Conservation (phyloP, 2,888 invertebrate genomes). For the Hymenopus coronatus region DNA sequence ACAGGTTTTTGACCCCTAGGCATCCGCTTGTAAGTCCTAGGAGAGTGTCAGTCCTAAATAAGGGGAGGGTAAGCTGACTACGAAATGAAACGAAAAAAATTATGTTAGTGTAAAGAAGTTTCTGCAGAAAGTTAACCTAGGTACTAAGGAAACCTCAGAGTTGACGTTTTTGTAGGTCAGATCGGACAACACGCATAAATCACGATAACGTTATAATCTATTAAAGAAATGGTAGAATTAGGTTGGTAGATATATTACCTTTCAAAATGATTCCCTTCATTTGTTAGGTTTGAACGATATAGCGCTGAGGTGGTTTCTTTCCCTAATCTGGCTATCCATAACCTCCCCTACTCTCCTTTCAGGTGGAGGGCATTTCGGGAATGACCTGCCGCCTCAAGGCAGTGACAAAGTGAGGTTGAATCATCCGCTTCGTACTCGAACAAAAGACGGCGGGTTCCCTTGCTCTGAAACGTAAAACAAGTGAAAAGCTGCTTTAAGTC, state of each 20-base stretch:
- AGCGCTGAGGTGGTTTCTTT: background rate
- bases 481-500: no score
- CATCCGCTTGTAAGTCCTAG: no score
- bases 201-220: background rate
- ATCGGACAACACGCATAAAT: background rate
- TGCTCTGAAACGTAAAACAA: no score
- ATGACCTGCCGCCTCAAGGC: background rate
- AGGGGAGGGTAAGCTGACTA: no score
- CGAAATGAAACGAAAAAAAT: no score
- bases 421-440: background rate
- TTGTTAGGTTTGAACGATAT: background rate
- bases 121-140: no score
- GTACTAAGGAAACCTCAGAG: no score
- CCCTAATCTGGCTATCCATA: background rate
- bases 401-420: background rate
- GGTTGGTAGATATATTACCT: background rate
- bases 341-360: background rate
- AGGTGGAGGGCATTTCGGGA: background rate
- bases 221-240: background rate
- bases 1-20: no score
- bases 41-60: no score
- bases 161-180: no score
- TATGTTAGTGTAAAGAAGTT: no score
- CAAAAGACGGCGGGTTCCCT: no score
- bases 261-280: background rate